phyloP scores from a whole-genome alignment of 2,113 vertebrate species.

The Todiramphus saurophagus region DNA sequence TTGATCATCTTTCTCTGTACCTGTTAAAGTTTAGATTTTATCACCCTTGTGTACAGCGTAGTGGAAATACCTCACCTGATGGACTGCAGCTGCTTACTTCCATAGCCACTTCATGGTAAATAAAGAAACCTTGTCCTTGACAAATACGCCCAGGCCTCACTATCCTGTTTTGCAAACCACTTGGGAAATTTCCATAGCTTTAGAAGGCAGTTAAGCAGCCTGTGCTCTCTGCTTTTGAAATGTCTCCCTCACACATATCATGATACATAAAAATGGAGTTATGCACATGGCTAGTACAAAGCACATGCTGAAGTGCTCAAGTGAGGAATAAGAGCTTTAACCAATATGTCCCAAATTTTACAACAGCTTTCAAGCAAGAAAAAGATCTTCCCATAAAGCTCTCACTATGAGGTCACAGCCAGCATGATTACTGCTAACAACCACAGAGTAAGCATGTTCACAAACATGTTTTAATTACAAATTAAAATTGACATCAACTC shows the following conservation, averaged over 20 bases:
- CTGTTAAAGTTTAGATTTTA: not conserved
- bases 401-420: not conserved
- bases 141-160: not conserved
- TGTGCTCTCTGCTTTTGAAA: not conserved
- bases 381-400: not conserved
- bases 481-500: not conserved
- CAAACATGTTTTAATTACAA: not conserved
- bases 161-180: not conserved
- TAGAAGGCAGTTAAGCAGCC: not conserved
- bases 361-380: not conserved
- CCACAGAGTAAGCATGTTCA: not conserved
- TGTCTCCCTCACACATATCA: not conserved
- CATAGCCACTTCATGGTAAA: not conserved
- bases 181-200: not conserved
- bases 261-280: not conserved
- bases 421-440: not conserved
- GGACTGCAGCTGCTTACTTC: not conserved
- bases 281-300: not conserved
- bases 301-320: not conserved
- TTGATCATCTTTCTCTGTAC: not conserved
- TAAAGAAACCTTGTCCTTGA: not conserved
- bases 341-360: accelerated
- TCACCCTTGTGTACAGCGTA: not conserved
- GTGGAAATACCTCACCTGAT: not conserved
- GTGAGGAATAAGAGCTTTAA: not conserved